Base-by-base conservation (phyloP, 2,888 invertebrate species). In the Drosophila aldrichi region DNA sequence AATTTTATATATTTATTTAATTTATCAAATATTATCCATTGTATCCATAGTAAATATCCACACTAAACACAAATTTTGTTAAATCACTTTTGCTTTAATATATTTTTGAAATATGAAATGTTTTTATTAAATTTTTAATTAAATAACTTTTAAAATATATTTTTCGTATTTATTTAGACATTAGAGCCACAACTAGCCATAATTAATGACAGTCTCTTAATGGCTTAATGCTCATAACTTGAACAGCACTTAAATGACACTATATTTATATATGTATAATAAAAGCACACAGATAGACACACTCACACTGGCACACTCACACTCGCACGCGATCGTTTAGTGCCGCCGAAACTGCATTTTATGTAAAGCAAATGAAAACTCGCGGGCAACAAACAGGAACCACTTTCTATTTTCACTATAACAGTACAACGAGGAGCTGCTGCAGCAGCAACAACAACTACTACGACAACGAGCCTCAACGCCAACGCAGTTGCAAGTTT, bases 331-430 rank as follows among this genome's bases (percentile, higher is more conserved):
- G 32, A 51, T 22, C 51, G 62, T 48, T 43, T 61, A 59, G 46
- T 65, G 48, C 55, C 63, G 70, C 66, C 65, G 62, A 76, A 81
- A 81, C 75, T 83, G 79, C 82, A 88, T 79, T 89, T 84, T 82
- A 88, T 82, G 88, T 89, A 74, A 83, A 87, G 88, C 76, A 89
- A 83, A 81, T 83, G 90, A 88, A 88, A 83, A 90, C 77, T 77
- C 77, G 84, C 84, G 84, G 65, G 70, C 89, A 81, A 59, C 74
- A 79, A 86, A 90, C 90, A 91, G 90, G 81, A 91, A 92, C 90
- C 92, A 92, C 92, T 92, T 92, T 92, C 92, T 92, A 91, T 92
- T 92, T 92, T 92, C 90, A 89, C 91, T 90, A 90, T 90, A 90
- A 88, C 89, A 82, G 88, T 87, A 90, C 76, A 65, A 56, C 32